Percentiles rank a stretch among this genome's conserved stretches.
phyloP scores from a whole-genome alignment of 1,140 invertebrate genomes.

The Apolygus lucorum region DNA sequence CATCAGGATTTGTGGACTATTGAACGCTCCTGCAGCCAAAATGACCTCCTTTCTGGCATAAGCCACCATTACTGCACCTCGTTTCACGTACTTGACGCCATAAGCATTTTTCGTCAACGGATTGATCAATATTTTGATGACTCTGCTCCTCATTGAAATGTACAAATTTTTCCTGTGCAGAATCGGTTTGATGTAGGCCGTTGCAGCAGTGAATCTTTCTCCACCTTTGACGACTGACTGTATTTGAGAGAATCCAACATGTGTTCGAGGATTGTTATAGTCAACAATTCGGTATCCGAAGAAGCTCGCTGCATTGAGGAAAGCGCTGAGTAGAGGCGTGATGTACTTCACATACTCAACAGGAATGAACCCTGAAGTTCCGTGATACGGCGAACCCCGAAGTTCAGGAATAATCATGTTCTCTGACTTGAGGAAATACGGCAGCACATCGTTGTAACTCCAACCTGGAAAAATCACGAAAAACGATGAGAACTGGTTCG shows the following conservation, averaged over 20 bases:
- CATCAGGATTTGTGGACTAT: constrained; percentile 61
- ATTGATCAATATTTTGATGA: constrained; percentile 58
- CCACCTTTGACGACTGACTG: constrained; percentile 55
- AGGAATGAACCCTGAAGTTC: constrained; percentile 54
- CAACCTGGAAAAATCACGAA: constrained; percentile 53
- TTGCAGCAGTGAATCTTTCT: constrained; percentile 51
- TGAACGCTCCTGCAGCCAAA: constrained; percentile 56
- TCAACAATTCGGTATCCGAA: constrained; percentile 47
- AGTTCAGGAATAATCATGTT: constrained; percentile 43
- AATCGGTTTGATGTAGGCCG: constrained; percentile 48
- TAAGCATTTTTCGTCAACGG: constrained; percentile 47
- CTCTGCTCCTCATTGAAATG: constrained; percentile 54
- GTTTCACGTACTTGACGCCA: constrained; percentile 56
- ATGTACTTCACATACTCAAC: constrained; percentile 54
- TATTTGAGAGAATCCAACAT: constrained; percentile 53
- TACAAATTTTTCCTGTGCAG: constrained; percentile 56
- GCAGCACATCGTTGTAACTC: constrained; percentile 71
- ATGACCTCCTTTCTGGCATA: constrained; percentile 55
- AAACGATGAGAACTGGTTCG: not conserved
- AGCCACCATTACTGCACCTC: constrained; percentile 41
- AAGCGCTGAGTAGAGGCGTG: constrained; percentile 44
- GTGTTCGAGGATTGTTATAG: constrained; percentile 45
- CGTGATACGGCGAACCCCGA: constrained; percentile 50
- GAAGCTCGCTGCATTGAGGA: constrained; percentile 46
- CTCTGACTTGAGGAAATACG: constrained; percentile 76